Evolutionary conservation across 2,888 invertebrate genomes (phyloP).

Genomic region (Acanthosepion pharaonis): DNA sequence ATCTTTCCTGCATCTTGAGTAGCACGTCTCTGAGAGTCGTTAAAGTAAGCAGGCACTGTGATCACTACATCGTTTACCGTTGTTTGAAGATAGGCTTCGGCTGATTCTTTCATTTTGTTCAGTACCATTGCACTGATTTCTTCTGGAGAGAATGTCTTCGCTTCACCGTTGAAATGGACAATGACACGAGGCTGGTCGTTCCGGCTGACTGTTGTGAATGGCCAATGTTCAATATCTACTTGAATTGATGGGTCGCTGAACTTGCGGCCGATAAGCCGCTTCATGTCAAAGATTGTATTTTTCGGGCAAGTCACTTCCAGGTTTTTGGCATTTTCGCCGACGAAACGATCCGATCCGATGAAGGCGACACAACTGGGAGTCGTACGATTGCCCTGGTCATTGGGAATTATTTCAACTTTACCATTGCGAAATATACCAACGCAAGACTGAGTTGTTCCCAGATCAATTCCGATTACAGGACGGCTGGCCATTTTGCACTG

Average conservation of each 20-base stretch:
- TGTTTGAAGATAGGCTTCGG: slow-evolving; percentile 62
- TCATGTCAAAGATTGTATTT: slow-evolving; percentile 74
- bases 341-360: slow-evolving; percentile 76
- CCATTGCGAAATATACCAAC: slow-evolving; percentile 74
- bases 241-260: slow-evolving; percentile 55
- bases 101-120: slow-evolving; percentile 86
- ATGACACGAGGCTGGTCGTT: slow-evolving; percentile 69
- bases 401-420: slow-evolving; percentile 76
- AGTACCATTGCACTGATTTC: slow-evolving; percentile 93
- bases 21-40: not conserved
- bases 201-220: slow-evolving; percentile 56
- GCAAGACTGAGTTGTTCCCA: slow-evolving; percentile 86
- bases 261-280: slow-evolving; percentile 57
- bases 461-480: slow-evolving; percentile 85
- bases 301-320: slow-evolving; percentile 67
- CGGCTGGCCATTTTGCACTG: slow-evolving; percentile 24
- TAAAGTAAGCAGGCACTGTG: not conserved
- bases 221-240: slow-evolving; percentile 58
- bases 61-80: not conserved
- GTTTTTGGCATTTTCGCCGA: slow-evolving; percentile 75
- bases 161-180: slow-evolving; percentile 83
- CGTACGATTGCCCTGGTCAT: slow-evolving; percentile 80
- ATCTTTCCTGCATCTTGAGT: not conserved
- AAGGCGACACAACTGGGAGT: slow-evolving; percentile 83
- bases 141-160: slow-evolving; percentile 89